phyloP scores from a whole-genome alignment of 1,140 invertebrate genomes.

The Druon quercuslanigerum region DNA sequence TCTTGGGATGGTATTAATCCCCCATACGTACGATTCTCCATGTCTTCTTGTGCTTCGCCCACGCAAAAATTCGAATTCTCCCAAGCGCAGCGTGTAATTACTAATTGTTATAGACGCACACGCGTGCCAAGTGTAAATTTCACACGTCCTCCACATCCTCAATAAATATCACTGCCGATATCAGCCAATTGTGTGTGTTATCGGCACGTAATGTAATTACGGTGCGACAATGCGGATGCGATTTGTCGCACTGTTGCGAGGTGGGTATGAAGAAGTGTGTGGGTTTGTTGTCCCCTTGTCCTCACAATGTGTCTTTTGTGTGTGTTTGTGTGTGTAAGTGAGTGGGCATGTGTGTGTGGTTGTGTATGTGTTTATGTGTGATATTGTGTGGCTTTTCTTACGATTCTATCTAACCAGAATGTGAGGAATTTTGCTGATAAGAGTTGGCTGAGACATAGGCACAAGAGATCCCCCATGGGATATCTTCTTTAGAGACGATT shows the following conservation, averaged over 20 bases:
- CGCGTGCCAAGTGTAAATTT: constrained; percentile 35
- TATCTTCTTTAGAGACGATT: not conserved
- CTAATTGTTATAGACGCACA: constrained; percentile 53
- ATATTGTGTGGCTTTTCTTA: not conserved
- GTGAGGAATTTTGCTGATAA: constrained; percentile 1
- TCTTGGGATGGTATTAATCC: not conserved
- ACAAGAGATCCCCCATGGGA: not conserved
- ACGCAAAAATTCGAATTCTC: constrained; percentile 52
- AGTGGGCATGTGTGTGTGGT: too few species aligned
- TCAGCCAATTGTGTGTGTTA: constrained; percentile 42
- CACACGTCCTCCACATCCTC: constrained; percentile 42
- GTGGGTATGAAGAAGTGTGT: not conserved
- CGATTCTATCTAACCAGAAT: constrained; percentile 18
- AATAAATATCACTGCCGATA: constrained; percentile 31
- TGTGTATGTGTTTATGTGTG: too few species aligned
- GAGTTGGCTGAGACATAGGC: not conserved
- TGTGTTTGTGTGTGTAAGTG: too few species aligned
- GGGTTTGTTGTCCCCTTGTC: not conserved
- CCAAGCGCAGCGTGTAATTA: constrained; percentile 43
- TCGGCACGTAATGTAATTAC: constrained; percentile 32
- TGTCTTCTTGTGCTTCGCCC: constrained; percentile 41
- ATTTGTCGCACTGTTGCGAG: constrained; percentile 35
- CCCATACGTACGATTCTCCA: not conserved
- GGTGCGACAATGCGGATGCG: constrained; percentile 39
- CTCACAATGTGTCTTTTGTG: not conserved